Evolutionary conservation across 2,113 vertebrate genomes (phyloP).

Genomic region (Chloropsis hardwickii): DNA sequence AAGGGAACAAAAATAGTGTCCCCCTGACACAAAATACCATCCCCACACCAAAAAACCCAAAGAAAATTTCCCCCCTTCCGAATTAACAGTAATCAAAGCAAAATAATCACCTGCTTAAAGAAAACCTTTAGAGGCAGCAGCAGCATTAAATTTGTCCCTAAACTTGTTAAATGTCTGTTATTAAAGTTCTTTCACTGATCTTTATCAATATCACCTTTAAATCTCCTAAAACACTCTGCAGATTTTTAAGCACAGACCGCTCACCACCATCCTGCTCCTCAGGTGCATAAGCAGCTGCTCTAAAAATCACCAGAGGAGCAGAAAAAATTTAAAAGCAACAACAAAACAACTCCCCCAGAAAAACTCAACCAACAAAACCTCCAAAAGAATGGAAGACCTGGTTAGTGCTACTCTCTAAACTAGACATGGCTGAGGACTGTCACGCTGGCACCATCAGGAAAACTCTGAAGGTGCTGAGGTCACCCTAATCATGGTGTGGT

Average conservation of each 20-base stretch:
- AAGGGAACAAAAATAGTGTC: not conserved
- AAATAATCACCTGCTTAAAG: not conserved
- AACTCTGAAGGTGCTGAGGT: not conserved
- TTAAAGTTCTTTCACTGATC: not conserved
- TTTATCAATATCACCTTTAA: not conserved
- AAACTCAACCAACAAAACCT: not conserved
- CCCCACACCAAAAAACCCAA: no score
- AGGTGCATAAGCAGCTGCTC: not conserved
- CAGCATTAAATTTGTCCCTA: not conserved
- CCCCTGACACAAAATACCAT: accelerated
- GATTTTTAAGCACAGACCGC: not conserved
- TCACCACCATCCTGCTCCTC: not conserved
- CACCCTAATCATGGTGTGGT: accelerated
- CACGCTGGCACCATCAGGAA: not conserved
- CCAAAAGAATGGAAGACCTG: not conserved
- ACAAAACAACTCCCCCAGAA: not conserved
- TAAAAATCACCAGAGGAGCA: not conserved
- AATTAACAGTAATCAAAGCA: not conserved
- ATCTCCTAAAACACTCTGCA: not conserved
- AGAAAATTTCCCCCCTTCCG: accelerated
- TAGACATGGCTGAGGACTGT: not conserved
- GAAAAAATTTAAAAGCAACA: not conserved
- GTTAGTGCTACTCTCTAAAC: not conserved
- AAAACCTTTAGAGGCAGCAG: not conserved
- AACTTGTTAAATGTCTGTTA: not conserved